Percentiles rank a stretch among this genome's conserved stretches.
Conservation (phyloP, 2,888 invertebrate genomes). For the Micoletzkya japonica region DNA sequence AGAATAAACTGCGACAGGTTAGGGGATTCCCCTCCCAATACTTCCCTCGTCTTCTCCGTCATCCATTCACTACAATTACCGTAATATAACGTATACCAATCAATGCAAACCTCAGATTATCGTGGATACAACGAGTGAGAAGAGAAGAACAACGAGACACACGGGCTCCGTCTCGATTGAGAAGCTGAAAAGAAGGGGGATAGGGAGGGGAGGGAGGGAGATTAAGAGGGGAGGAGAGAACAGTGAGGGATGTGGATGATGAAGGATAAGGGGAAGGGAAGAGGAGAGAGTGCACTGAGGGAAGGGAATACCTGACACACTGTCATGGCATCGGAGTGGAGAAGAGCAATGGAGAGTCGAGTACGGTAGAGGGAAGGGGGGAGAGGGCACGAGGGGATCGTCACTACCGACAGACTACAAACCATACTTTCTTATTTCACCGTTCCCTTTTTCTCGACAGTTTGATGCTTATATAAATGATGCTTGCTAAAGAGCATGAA, state of each 20-base stretch:
- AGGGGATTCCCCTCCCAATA: too few species aligned
- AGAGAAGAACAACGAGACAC: slow-evolving; percentile 20
- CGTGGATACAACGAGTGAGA: not conserved
- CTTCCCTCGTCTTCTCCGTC: too few species aligned
- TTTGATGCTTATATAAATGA: too few species aligned
- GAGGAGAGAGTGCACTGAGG: not conserved
- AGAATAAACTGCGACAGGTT: slow-evolving; percentile 18
- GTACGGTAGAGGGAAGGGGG: slow-evolving; percentile 26
- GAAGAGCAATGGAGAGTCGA: slow-evolving; percentile 37
- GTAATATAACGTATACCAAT: too few species aligned
- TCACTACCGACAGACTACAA: too few species aligned
- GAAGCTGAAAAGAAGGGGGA: slow-evolving; percentile 1
- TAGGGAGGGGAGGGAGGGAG: too few species aligned
- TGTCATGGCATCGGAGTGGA: slow-evolving; percentile 39
- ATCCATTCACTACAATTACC: too few species aligned
- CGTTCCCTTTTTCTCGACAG: too few species aligned
- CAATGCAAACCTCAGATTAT: slow-evolving; percentile 11
- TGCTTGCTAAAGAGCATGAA: too few species aligned
- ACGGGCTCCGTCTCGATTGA: slow-evolving; percentile 18
- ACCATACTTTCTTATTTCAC: too few species aligned
- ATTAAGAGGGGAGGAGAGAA: too few species aligned
- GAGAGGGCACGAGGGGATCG: slow-evolving; percentile 10
- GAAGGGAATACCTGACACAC: slow-evolving; percentile 32
- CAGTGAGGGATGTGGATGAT: too few species aligned
- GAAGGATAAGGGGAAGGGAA: not conserved